Evolutionary conservation across 2,113 vertebrate genomes (phyloP), one percentile per base, ranked within the genome.

Genomic region (Oreochromis tanganicae): DNA sequence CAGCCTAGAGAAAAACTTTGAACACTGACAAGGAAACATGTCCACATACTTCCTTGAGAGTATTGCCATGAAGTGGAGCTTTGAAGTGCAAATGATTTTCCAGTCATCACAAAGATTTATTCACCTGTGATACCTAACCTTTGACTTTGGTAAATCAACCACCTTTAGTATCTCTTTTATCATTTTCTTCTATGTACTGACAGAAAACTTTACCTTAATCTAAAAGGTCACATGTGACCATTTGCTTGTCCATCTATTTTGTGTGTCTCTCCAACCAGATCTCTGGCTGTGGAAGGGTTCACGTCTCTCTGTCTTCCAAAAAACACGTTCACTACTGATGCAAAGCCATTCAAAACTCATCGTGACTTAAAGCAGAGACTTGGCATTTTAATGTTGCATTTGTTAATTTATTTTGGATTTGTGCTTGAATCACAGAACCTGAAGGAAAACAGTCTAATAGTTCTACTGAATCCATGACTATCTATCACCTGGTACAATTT

Each of bases 71-170:
- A 75, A 75, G 41, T 48, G 41, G 21, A 12, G 71, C 71, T 48
- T 78, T 32, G 27, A 78, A 78, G 73, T 52, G 13, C 68, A 48
- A 73, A 73, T 4, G 21, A 73, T 27, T 73, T 73, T 73, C 73
- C 16, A 9, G 6, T 32, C 46, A 52, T 52, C 10, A n/a, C 27
- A 5, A 32, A 78, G 27, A 4, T 11, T 78, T 78, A 78, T 78
- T 17, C 71, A 29, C 19, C 27, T 50, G 41, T 50, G 21, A 14
- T 48, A 34, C 41, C 43, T 21, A 32, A 52, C n/a, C 14, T 1
- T 19, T 66, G 16, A 38, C 56, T 54, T 80, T 79, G 56, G 32
- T n/a, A 27, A 80, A 80, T 34, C 57, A 80, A 0, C 5, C 3
- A 6, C 36, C 4, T 81, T 12, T 29, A 27, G 16, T 68, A 14